phyloP scores from a whole-genome alignment of 2,113 vertebrate species.

The Agelaius tricolor region DNA sequence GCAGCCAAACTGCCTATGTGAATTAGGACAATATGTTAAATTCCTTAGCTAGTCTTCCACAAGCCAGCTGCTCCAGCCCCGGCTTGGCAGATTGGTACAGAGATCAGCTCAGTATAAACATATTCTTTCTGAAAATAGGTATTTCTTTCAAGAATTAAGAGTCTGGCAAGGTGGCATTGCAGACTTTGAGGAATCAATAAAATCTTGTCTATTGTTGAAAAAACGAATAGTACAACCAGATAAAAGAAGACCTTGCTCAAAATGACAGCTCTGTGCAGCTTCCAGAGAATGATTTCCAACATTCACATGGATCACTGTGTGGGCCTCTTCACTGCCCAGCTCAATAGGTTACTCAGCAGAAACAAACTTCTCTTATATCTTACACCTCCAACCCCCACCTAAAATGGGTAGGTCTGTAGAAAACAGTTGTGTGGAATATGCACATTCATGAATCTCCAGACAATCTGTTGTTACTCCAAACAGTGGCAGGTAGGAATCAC shows the following conservation, averaged over 20 bases:
- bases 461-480: neutral
- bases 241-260: neutral
- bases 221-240: neutral
- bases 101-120: neutral
- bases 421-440: neutral
- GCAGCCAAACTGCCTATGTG: neutral
- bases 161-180: neutral
- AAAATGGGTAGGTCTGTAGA: neutral
- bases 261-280: neutral
- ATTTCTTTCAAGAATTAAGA: neutral
- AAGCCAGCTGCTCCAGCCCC: neutral
- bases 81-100: neutral
- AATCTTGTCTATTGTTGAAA: neutral
- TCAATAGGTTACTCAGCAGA: accelerated
- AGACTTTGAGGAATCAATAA: neutral
- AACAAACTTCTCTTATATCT: neutral
- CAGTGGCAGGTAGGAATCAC: accelerated
- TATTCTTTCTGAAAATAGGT: neutral
- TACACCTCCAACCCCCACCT: neutral
- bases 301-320: neutral
- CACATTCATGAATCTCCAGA: neutral
- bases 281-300: neutral
- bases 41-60: neutral
- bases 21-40: neutral
- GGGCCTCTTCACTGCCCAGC: neutral